Base-by-base conservation (phyloP, 2,797 vertebrate species). In the Graptemys geographica region DNA sequence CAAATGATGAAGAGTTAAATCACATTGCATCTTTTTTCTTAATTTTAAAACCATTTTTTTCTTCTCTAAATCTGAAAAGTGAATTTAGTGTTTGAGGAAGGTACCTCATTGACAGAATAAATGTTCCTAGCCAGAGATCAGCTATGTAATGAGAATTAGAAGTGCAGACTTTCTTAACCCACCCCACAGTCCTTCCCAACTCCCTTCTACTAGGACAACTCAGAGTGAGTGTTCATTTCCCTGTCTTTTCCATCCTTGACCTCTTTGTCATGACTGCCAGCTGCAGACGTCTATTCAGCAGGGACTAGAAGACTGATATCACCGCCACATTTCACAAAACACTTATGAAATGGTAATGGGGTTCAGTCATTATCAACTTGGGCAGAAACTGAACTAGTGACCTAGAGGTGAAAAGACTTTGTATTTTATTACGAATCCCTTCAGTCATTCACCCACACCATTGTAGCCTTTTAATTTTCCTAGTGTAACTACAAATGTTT, bases 11-110 rank as follows among this genome's bases (percentile, higher is more conserved):
- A 56, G 89, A 74, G 18, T 65, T 78, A 65, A 85, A 51, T 91
- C 79, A 28, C n/a, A 52, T 92, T 94, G 88, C 25, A 79, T 11
- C 56, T 84, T 85, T 81, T 74, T 86, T 44, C 55, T 23, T 56
- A 52, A 72, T 90, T 92, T 92, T 97, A 94, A 93, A 88, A 18
- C 11, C 78, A 33, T 15, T 57, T 62, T 97, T 93, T 90, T 65
- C 49, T 12, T 92, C 37, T 52, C n/a, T 84, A 88, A 87, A 92
- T 95, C 85, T 95, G 91, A 84, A 90, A 92, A 55, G 69, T 76
- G 44, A 92, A 83, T 87, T 86, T 91, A 59, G 87, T 72, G 90
- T 27, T 93, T 69, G 88, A n/a, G 41, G 86, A 95, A 81, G 56
- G 15, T 18, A 44, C 69, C 13, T 80, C 91, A 53, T 19, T 4